Base-by-base conservation (phyloP, 2,888 invertebrate species). In the Andrena marginata region DNA sequence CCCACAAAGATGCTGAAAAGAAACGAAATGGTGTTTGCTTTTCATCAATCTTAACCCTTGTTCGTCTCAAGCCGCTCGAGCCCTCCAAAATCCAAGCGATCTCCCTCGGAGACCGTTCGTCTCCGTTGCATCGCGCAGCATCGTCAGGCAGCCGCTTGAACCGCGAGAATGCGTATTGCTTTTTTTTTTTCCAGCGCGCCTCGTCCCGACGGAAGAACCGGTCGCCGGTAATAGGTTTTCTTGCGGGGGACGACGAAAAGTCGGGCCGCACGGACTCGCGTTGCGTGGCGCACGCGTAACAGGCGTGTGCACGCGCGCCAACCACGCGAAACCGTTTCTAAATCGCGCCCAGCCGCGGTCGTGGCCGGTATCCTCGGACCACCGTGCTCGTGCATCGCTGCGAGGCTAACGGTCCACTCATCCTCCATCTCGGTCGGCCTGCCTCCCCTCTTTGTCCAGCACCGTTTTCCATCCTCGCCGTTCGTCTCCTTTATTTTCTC, bases 391-490 rank as follows among this genome's bases (percentile, higher is more conserved):
- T 79, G 77, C 63, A 67, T 80, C 78, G 84, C 78, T 82, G 77
- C 80, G 84, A 80, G 85, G 77, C 82, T 90, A 90, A 90, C 90
- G 90, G 90, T 90, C 85, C 84, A 89, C 88, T 74, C 80, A 70
- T 77, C 67, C 70, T 73, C 77, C 77, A 80, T 68, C 70, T 81
- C 80, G 59, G 48, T 31, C 75, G 69, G 56, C 31, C 33, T 26
- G 31, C 59, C 31, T 20, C 51, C 60, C 56, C 67, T 23, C 42
- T 35, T 35, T 16, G 1, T 42, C 6, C 20, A 10, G 13, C 33
- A 2, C 4, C 13, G n/a, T 20, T 2, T 86, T 49, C 81, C 29
- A 10, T 73, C 48, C 31, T 60, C 33, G 68, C 65, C 79, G 70
- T 42, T 29, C 56, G 60, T 31, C 42, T 35, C 78, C 82, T 83